Evolutionary conservation across 2,797 vertebrate genomes (phyloP).

Genomic region (Protosalanx chinensis): DNA sequence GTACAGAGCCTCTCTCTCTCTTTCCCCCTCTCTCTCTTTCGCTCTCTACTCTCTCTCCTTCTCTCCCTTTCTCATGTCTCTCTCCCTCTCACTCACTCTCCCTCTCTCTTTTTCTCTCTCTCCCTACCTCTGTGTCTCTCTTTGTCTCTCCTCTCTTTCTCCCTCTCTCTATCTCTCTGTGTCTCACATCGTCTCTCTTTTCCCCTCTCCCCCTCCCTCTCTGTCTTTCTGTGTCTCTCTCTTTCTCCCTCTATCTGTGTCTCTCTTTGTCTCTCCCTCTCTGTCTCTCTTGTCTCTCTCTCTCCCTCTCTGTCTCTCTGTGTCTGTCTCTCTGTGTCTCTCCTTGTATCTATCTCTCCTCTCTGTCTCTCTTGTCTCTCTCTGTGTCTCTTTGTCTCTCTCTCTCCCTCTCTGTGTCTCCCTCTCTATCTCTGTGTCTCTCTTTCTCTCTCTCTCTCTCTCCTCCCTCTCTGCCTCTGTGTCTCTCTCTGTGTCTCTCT

Average conservation of each 20-base stretch:
- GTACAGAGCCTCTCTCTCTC: constrained; percentile 58
- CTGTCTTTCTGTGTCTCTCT: background rate
- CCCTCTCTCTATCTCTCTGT: background rate
- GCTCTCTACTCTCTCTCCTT: background rate
- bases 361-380: too few relatives aligned
- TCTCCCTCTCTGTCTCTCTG: constrained; percentile 30
- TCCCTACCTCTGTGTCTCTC: background rate
- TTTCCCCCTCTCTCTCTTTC: background rate
- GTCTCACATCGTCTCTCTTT: background rate
- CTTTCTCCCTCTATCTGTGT: too few relatives aligned
- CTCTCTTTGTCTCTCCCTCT: background rate
- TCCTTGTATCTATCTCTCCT: too few relatives aligned
- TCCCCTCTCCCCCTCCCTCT: background rate
- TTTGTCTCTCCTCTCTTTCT: background rate
- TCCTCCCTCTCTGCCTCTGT: background rate
- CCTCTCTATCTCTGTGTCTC: background rate
- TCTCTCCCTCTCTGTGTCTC: background rate
- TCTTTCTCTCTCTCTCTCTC: too few relatives aligned
- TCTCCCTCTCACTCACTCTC: too few relatives aligned
- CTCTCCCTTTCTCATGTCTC: too few relatives aligned
- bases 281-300: constrained; percentile 7
- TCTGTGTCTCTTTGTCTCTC: too few relatives aligned
- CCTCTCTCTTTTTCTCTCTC: background rate
- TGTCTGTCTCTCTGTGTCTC: constrained; percentile 15
- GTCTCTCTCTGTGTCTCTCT: too few relatives aligned